Percentiles rank a stretch among this genome's conserved stretches.
Conservation (phyloP, 2,888 invertebrate species). For the Actias luna region DNA sequence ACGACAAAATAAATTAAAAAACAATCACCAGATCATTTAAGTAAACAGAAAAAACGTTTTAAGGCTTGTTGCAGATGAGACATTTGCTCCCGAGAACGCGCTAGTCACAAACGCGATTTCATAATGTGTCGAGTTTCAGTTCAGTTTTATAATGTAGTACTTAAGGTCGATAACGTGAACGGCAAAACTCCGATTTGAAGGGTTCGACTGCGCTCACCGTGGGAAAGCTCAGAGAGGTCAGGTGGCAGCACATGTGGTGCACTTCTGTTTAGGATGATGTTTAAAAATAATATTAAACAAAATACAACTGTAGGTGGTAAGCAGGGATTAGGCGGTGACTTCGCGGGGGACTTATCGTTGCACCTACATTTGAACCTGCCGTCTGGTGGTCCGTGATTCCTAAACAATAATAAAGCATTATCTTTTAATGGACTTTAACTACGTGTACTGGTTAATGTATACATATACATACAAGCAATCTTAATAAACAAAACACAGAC, state of each 20-base stretch:
- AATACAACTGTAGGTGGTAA: constrained; percentile 62
- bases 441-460: constrained; percentile 37
- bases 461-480: constrained; percentile 36
- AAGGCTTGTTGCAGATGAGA: constrained; percentile 66
- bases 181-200: constrained; percentile 59
- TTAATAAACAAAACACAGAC: constrained; percentile 49
- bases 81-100: constrained; percentile 71
- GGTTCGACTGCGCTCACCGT: constrained; percentile 61
- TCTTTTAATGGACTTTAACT: constrained; percentile 59
- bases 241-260: constrained; percentile 77
- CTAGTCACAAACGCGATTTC: constrained; percentile 37
- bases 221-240: constrained; percentile 77
- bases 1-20: constrained; percentile 79
- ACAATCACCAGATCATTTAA: constrained; percentile 80
- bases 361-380: constrained; percentile 33
- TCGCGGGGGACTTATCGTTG: constrained; percentile 67
- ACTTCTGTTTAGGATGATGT: constrained; percentile 69
- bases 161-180: constrained; percentile 54
- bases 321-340: constrained; percentile 48
- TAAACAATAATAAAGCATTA: constrained; percentile 72
- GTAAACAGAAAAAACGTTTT: constrained; percentile 74
- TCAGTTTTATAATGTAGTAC: constrained; percentile 42
- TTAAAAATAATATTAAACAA: constrained; percentile 77
- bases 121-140: constrained; percentile 40
- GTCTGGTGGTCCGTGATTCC: constrained; percentile 75